These are phyloP conservation scores for Antheraea yamamai DNA, from an alignment of 2,888 invertebrate genomes.

Conservation along the genomic window DNA sequence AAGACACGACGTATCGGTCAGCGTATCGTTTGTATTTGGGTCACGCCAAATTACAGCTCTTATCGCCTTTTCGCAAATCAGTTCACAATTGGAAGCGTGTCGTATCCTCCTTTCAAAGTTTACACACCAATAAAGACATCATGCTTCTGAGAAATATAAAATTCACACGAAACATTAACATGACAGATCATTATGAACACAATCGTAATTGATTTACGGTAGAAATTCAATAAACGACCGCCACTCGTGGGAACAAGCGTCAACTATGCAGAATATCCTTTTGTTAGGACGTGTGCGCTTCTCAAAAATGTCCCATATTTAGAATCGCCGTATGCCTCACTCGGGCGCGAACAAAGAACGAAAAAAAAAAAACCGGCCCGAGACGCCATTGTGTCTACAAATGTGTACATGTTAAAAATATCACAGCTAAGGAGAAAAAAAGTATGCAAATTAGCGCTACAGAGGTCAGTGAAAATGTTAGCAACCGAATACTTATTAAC, in stretches of 20 bases:
- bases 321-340: neutral
- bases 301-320: constrained; percentile 3
- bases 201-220: constrained; percentile 40
- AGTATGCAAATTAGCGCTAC: constrained; percentile 51
- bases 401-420: constrained; percentile 43
- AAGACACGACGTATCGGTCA: constrained; percentile 46
- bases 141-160: constrained; percentile 10
- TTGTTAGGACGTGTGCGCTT: constrained; percentile 51
- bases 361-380: constrained; percentile 35
- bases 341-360: constrained; percentile 37
- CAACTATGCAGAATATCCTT: constrained; percentile 70
- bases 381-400: constrained; percentile 47
- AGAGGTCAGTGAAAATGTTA: constrained; percentile 57
- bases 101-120: constrained; percentile 30
- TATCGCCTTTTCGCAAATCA: constrained; percentile 54
- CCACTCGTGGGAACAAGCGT: constrained; percentile 64
- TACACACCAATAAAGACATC: constrained; percentile 20
- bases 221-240: constrained; percentile 37
- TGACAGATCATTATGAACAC: constrained; percentile 30
- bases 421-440: constrained; percentile 39
- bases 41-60: constrained; percentile 53
- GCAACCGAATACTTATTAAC: constrained; percentile 56
- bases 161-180: constrained; percentile 26
- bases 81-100: constrained; percentile 38
- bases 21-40: constrained; percentile 54